Base-by-base conservation (phyloP, 2,113 vertebrate genomes). In the Trematocara unimaculatum region DNA sequence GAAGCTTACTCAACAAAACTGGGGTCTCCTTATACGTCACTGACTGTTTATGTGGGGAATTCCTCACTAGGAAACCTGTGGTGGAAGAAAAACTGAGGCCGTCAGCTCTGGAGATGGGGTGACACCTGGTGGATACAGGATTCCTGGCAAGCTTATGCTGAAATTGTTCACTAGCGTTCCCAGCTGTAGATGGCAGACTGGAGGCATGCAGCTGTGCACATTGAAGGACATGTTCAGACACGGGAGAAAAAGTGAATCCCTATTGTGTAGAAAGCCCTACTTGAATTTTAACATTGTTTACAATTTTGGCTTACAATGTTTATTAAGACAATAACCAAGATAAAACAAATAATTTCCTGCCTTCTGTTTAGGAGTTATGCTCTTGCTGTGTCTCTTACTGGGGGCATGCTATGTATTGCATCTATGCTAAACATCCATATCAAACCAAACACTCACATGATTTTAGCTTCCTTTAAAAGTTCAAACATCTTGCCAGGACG, bases 11-110 rank as follows among this genome's bases (percentile, higher is more conserved):
- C 92, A 83, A 90, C 86, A 38, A 87, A 93, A 93, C 78, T 49
- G 87, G 91, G 94, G 94, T 94, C 94, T 87, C 93, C 93, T 11
- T 17, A 4, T 88, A 94, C 93, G 95, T 96, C 95, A 96, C 62
- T 23, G 54, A 3, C 33, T 82, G 91, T 85, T 90, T 92, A 94
- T 79, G 60, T 55, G 92, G 95, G 96, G 95, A 94, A 94, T 95
- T 95, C 95, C 96, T 95, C 89, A 51, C 38, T 1, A 54, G 72
- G 10, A 85, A 80, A 80, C 56, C 77, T 70, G 26, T 31, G 5
- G 7, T 81, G 42, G 82, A 62, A 58, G 3, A 47, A 81, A 53
- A 45, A 54, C 3, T 3, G 42, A 62, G 35, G 58, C 29, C 23
- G 56, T 5, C 56, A 31, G 47, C 47, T 86, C 18, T 84, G 86